Conservation (phyloP, 2,888 invertebrate genomes). For the Dynastes hyllus region DNA sequence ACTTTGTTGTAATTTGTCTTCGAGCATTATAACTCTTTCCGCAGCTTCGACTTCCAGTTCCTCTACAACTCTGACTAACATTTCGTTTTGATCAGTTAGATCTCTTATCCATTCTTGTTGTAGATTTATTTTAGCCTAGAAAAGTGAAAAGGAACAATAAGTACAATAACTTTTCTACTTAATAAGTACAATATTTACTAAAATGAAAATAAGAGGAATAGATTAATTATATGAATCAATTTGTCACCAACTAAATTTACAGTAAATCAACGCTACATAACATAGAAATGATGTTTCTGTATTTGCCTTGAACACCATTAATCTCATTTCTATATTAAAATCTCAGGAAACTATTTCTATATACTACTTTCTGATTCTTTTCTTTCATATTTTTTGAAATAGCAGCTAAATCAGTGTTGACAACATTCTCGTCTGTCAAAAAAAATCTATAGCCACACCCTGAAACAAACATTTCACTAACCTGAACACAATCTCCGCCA, state of each 20-base stretch:
- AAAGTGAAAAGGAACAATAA: slow-evolving; percentile 5
- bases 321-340: too few relatives aligned
- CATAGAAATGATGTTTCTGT: too few relatives aligned
- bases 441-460: slow-evolving; percentile 43
- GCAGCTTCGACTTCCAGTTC: slow-evolving; percentile 80
- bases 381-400: too few relatives aligned
- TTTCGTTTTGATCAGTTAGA: slow-evolving; percentile 79
- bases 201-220: not conserved
- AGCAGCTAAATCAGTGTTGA: not conserved
- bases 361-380: too few relatives aligned
- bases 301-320: too few relatives aligned
- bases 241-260: too few relatives aligned
- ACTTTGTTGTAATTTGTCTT: slow-evolving; percentile 72
- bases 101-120: slow-evolving; percentile 80
- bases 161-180: not conserved
- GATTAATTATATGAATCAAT: too few relatives aligned
- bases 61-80: slow-evolving; percentile 79
- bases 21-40: slow-evolving; percentile 74
- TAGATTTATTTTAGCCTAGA: slow-evolving; percentile 78
- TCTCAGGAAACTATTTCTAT: too few relatives aligned
- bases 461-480: slow-evolving; percentile 39
- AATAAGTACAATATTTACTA: not conserved
- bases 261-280: too few relatives aligned
- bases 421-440: slow-evolving; percentile 27
- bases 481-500: slow-evolving; percentile 67